Conservation (phyloP, 2,888 invertebrate species). For the Pheosia tremula region DNA sequence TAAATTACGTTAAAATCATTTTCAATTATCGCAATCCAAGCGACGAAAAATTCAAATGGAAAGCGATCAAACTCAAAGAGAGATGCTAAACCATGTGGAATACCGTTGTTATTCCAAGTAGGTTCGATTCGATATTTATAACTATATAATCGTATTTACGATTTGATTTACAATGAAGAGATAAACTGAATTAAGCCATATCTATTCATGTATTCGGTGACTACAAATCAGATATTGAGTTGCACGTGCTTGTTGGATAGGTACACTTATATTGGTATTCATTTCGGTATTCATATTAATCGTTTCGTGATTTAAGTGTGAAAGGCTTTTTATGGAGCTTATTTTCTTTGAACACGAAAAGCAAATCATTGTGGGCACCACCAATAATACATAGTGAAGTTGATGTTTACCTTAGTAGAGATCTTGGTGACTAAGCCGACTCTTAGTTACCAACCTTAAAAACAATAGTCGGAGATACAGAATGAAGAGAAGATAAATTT, state of each 20-base stretch:
- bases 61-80: not conserved
- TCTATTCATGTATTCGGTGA: constrained; percentile 13
- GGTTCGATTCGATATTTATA: too few relatives aligned
- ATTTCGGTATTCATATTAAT: constrained; percentile 5
- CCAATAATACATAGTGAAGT: too few relatives aligned
- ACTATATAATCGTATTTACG: constrained; percentile 6
- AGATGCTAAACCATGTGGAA: not conserved
- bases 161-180: constrained; percentile 26
- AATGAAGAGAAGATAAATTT: too few relatives aligned
- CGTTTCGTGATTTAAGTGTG: constrained; percentile 10
- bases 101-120: constrained; percentile 19
- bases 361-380: too few relatives aligned
- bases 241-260: not conserved
- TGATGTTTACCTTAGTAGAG: too few relatives aligned
- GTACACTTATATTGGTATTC: too few relatives aligned
- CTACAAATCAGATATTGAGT: constrained; percentile 25
- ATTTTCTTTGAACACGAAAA: not conserved
- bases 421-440: too few relatives aligned
- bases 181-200: constrained; percentile 12
- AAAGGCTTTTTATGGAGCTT: not conserved
- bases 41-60: not conserved
- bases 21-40: too few relatives aligned
- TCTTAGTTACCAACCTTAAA: too few relatives aligned
- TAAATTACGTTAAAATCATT: too few relatives aligned
- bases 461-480: too few relatives aligned